Evolutionary conservation across 2,888 invertebrate species (phyloP).

Genomic region (Nipponacmea schrenckii): DNA sequence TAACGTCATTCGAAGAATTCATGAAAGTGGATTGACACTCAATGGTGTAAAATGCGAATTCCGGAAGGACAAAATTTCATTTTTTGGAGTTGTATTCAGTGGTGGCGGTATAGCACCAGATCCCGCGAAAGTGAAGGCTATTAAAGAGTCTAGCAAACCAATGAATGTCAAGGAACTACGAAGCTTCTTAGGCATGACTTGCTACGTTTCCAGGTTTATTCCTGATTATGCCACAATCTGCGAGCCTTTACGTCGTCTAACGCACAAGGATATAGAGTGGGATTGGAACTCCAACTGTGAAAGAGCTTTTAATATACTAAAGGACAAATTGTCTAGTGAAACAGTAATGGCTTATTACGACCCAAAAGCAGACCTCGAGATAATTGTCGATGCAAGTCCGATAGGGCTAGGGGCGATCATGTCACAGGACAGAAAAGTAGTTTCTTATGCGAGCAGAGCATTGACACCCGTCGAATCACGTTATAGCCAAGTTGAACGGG

Average conservation of each 20-base stretch:
- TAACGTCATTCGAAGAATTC: slow-evolving; percentile 13
- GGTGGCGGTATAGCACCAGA: slow-evolving; percentile 24
- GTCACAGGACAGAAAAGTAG: slow-evolving; percentile 25
- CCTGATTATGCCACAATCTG: slow-evolving; percentile 32
- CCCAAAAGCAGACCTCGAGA: slow-evolving; percentile 24
- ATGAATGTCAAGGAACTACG: slow-evolving; percentile 35
- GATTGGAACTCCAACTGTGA: slow-evolving; percentile 32
- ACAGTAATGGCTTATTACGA: slow-evolving; percentile 36
- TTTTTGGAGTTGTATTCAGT: slow-evolving; percentile 24
- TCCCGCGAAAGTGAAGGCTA: slow-evolving; percentile 32
- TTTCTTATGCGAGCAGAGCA: slow-evolving; percentile 34
- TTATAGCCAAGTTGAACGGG: slow-evolving; percentile 41
- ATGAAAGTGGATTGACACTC: slow-evolving; percentile 24
- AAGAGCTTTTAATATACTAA: slow-evolving; percentile 32
- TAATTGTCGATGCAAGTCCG: slow-evolving; percentile 39
- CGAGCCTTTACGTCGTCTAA: slow-evolving; percentile 38
- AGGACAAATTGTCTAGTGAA: slow-evolving; percentile 27
- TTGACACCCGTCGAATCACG: slow-evolving; percentile 29
- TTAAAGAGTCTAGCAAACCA: slow-evolving; percentile 33
- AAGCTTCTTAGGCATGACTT: slow-evolving; percentile 41
- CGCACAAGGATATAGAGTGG: slow-evolving; percentile 34
- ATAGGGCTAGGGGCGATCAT: slow-evolving; percentile 38
- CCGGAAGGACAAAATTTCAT: slow-evolving; percentile 19
- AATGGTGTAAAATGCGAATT: slow-evolving; percentile 27
- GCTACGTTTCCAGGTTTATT: slow-evolving; percentile 42